Evolutionary conservation across 2,113 vertebrate species (phyloP).

Genomic region (Sterrhoptilus dennistouni): DNA sequence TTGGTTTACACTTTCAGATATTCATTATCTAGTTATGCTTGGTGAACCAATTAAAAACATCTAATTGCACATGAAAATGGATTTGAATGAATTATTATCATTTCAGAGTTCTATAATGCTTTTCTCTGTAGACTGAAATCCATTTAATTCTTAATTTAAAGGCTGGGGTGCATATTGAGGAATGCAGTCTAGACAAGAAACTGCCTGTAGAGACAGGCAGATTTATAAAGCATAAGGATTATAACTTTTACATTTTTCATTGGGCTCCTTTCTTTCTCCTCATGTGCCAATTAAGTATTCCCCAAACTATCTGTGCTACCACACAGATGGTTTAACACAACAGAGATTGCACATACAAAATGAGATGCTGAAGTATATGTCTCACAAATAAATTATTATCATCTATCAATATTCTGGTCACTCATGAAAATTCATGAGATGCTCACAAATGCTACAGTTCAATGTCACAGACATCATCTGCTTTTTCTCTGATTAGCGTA

Average conservation of each 20-base stretch:
- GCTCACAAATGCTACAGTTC: background rate
- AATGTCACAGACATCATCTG: background rate
- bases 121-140: background rate
- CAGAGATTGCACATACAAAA: background rate
- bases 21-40: background rate
- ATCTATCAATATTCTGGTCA: background rate
- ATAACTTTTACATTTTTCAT: background rate
- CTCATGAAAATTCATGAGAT: background rate
- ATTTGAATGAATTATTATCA: background rate
- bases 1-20: background rate
- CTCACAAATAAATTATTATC: background rate
- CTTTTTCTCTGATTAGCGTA: background rate
- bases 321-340: background rate
- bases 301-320: background rate
- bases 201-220: background rate
- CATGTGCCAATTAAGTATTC: background rate
- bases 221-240: background rate
- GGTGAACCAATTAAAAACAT: background rate
- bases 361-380: background rate
- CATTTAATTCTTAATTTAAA: slow-evolving; percentile 5
- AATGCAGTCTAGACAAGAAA: background rate
- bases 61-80: background rate
- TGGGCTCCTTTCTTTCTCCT: background rate
- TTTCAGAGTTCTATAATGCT: background rate
- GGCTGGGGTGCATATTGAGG: background rate